Conservation (phyloP, 2,113 vertebrate species). For the Zingel zingel region DNA sequence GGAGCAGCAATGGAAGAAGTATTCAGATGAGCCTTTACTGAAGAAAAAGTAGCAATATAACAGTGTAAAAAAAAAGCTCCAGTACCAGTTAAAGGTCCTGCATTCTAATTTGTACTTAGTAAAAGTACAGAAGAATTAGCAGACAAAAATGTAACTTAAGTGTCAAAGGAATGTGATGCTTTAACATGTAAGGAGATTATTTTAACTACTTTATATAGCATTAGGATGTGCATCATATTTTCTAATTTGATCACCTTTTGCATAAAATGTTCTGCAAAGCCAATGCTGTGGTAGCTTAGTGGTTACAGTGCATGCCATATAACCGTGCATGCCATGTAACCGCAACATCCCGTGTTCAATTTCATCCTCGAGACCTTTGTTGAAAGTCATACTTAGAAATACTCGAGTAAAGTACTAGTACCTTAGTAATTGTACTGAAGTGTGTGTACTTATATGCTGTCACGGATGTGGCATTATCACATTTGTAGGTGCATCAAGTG, state of each 20-base stretch:
- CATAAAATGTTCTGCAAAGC: neutral
- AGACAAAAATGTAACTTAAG: neutral
- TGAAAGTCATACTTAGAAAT: neutral
- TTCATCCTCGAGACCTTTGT: too few species aligned
- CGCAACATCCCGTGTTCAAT: too few species aligned
- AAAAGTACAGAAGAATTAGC: neutral
- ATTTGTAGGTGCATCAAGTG: too few species aligned
- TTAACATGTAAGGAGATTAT: neutral
- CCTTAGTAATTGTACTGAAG: neutral
- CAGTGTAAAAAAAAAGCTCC: neutral
- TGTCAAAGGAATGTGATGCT: neutral
- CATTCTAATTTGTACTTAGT: neutral
- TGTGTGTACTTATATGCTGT: neutral
- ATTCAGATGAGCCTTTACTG: constrained; percentile 5
- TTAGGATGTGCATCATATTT: neutral
- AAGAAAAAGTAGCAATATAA: neutral
- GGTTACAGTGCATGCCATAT: too few species aligned
- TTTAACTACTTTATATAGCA: neutral
- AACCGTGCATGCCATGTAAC: too few species aligned
- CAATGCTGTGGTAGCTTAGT: too few species aligned
- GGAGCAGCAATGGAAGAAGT: neutral
- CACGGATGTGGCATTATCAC: too few species aligned
- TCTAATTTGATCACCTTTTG: neutral
- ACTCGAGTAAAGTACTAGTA: neutral
- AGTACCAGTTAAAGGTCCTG: neutral